Evolutionary conservation across 2,888 invertebrate species (phyloP), one percentile per base, ranked within the genome.

Genomic region (Zygaena filipendulae): DNA sequence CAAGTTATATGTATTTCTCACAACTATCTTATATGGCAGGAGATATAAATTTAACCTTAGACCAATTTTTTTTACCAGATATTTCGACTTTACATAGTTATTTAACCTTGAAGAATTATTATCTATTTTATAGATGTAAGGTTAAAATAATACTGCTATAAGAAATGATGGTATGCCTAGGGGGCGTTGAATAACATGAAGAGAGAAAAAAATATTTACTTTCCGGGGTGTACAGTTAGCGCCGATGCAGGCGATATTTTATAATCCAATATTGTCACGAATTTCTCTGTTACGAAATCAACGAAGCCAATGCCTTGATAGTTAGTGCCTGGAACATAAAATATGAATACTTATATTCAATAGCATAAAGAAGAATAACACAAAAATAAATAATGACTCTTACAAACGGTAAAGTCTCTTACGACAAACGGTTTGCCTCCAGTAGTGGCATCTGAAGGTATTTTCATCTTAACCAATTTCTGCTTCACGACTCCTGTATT

Each of bases 391-490:
- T 4, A 21, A 9, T 4, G n/a, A 21, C 13, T 19, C 81, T 67
- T 57, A 87, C 86, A 70, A 18, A 84, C 50, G 28, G 85, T 54
- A 40, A 85, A 86, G 42, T 84, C 82, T 27, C 81, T 63, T 7
- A 84, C 55, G 13, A 81, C 38, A 40, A 86, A 83, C 0, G 81
- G 74, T 24, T 68, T 66, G 10, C 58, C 59, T 4, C 58, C 43
- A 1, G 75, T 39, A 1, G 82, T 81, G 1, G 81, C 82, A 38
- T 85, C 84, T 0, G 61, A 57, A 0, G 84, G 81, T 8, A 82
- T 49, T 14, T 53, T 49, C 34, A 38, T 47, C 38, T 61, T 62
- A 21, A 74, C 35, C 9, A 75, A 47, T 25, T 64, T 72, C 38
- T 74, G 68, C 2, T 39, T 38, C 6, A 38, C 6, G 3, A 32